A percentile compares a stretch with the other conserved stretches of the same genome.
Conservation (phyloP, 2,113 vertebrate genomes). For the Scomber scombrus region DNA sequence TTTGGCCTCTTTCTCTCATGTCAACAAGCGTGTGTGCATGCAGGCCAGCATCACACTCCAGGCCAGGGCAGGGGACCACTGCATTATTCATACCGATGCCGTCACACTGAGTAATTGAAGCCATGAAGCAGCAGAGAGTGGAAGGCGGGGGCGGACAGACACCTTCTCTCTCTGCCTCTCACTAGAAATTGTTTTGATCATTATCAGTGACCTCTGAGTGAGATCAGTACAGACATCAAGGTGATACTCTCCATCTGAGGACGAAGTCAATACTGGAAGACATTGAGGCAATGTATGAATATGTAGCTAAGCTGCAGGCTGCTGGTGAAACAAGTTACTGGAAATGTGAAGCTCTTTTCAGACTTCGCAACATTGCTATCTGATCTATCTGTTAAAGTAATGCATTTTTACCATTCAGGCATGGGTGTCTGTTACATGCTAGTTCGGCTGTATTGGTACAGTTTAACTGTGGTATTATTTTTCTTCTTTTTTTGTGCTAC, state of each 20-base stretch:
- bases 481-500: too few species aligned
- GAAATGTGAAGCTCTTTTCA: neutral
- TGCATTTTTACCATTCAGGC: neutral
- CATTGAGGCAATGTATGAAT: neutral
- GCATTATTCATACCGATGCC: conserved; percentile 67
- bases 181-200: conserved; percentile 62
- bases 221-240: conserved; percentile 63
- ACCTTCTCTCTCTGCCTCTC: conserved; percentile 34
- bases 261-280: conserved; percentile 19
- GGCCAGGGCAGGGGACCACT: conserved; percentile 29
- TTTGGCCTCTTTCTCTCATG: conserved; percentile 51
- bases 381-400: neutral
- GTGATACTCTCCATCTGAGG: conserved; percentile 52
- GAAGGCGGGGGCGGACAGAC: neutral
- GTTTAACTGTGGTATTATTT: too few species aligned
- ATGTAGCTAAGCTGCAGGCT: neutral
- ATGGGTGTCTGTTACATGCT: neutral
- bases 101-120: conserved; percentile 63
- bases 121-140: conserved; percentile 24
- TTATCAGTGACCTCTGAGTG: conserved; percentile 70
- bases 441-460: too few species aligned
- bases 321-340: neutral
- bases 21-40: conserved; percentile 26
- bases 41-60: conserved; percentile 12
- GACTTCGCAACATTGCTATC: too few species aligned